Conservation (phyloP, 2,113 vertebrate genomes). For the Mesembrinibis cayennensis region DNA sequence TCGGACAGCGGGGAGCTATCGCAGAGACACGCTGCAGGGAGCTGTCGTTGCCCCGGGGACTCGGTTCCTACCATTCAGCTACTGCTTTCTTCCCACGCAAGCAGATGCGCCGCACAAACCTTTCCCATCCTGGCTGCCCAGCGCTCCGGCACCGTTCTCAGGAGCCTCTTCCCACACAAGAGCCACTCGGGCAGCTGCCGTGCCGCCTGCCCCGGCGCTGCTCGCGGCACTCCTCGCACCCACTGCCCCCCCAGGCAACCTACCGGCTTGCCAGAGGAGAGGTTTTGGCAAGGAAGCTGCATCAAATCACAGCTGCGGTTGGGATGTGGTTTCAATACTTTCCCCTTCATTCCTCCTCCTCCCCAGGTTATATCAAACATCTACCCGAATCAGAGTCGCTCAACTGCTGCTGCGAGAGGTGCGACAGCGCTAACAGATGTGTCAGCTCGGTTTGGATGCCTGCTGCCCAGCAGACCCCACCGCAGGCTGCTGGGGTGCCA, state of each 20-base stretch:
- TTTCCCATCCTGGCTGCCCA: background rate
- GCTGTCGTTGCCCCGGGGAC: background rate
- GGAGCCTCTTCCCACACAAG: background rate
- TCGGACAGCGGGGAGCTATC: accelerated
- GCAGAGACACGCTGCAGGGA: background rate
- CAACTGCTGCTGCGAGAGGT: background rate
- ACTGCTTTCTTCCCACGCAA: background rate
- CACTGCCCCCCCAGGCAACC: background rate
- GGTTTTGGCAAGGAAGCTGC: slow-evolving; percentile 63
- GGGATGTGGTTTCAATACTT: slow-evolving; percentile 69
- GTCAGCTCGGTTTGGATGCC: accelerated
- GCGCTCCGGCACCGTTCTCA: accelerated
- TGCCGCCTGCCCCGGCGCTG: background rate
- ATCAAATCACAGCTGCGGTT: slow-evolving; percentile 67
- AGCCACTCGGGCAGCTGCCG: background rate
- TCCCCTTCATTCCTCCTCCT: slow-evolving; percentile 60
- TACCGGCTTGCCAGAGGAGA: slow-evolving; percentile 26
- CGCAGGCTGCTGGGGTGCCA: background rate
- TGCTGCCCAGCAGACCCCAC: background rate
- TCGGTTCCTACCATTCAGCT: background rate
- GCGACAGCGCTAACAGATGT: accelerated
- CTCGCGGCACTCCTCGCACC: background rate
- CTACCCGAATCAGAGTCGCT: background rate
- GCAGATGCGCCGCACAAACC: accelerated
- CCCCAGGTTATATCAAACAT: slow-evolving; percentile 32